Evolutionary conservation across 2,797 vertebrate genomes (phyloP), one percentile per base, ranked within the genome.

Genomic region (Austrolebias charrua): DNA sequence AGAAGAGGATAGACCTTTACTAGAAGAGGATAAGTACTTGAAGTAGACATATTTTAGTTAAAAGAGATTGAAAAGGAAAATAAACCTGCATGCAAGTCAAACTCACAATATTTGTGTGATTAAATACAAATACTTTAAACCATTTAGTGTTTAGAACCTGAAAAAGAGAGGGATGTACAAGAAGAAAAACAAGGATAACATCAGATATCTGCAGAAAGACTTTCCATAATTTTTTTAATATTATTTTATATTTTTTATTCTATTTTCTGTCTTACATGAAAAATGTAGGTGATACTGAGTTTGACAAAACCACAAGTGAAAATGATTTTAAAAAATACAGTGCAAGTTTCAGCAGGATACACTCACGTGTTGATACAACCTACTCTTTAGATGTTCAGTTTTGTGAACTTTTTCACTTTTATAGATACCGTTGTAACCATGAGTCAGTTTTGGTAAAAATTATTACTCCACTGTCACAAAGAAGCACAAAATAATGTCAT

Each of bases 1-100:
- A 20, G 74, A 73, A 72, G 69, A 63, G 28, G 56, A 82, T 76
- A 24, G 70, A 80, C 55, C 48, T 71, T 80, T 81, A 77, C 69
- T 49, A 20, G 74, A 73, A 72, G 69, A 63, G 28, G 56, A 42
- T 31, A 64, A 75, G 82, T 84, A 67, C 79, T 81, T 51, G 42
- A 24, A 54, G 69, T 53, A 66, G 78, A 63, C 50, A 49, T 71
- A 67, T 76, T 64, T 63, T 52, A 42, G 59, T 58, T 47, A 50
- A 64, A 31, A 61, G 15, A 46, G n/a, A n/a, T n/a, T n/a, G 6
- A 18, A 55, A 16, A 28, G 38, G 19, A 57, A 31, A 44, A 18
- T 69, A 35, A 50, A 53, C n/a, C 18, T 16, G 45, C 55, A 33
- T 52, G 28, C 63, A 24, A 20, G 49, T 40, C 15, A 14, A 46